Base-by-base conservation (phyloP, 2,113 vertebrate genomes). In the Balaenoptera acutorostrata region DNA sequence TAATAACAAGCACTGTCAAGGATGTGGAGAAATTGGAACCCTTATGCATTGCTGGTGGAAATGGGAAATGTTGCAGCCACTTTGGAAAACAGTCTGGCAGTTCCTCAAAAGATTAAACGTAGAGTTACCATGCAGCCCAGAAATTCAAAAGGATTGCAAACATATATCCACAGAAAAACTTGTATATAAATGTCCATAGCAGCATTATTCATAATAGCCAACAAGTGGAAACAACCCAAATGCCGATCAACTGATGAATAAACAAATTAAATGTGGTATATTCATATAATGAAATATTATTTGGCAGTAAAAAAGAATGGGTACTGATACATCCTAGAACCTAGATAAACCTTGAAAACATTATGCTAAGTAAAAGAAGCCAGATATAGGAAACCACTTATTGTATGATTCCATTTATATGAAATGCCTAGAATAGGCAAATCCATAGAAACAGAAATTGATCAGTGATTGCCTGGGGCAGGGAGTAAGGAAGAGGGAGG, bases 321-420 rank as follows among this genome's bases (percentile, higher is more conserved):
- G 39, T 14, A 10, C 33, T 39, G 55, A 27, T 8, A 33, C 4
- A 29, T 9, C 13, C 5, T 0, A 2, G 7, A 0, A 17, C 20
- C 0, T 11, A 29, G 72, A 33, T 2, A n/a, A 75, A 29, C 18
- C 63, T 46, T 9, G 10, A n/a, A 66, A 83, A 63, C 5, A 27
- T 25, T 13, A 55, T 17, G 33, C 63, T 68, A 12, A 61, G 57
- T 55, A 8, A 72, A n/a, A 71, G n/a, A 68, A 63, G 12, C 25
- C 31, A n/a, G 36, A 18, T 23, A 33, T n/a, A 36, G 23, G 63
- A 93, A 25, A 8, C 52, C 11, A 59, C 29, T 4, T 23, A 17
- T 15, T 11, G 13, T 29, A 2, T 39, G 31, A 57, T 44, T 66
- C 36, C 25, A n/a, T 14, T 33, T 17, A 4, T 39, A 12, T 31